Evolutionary conservation across 2,797 vertebrate genomes (phyloP), one percentile per base, ranked within the genome.

Genomic region (Chanos chanos): DNA sequence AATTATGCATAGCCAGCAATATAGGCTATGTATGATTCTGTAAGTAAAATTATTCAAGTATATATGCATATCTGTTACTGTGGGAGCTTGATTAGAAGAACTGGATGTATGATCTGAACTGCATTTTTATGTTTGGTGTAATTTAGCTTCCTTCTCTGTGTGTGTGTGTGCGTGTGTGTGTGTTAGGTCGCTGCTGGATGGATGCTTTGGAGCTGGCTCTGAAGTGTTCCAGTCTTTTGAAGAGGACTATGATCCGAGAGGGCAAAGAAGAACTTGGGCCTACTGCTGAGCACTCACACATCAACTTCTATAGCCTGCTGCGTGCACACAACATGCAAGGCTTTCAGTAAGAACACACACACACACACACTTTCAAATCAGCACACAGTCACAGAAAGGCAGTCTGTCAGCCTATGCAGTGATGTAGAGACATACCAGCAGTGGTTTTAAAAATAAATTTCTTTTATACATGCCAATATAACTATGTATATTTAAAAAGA

Each of bases 191-290:
- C 51, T 99, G 95, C 81, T 99, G 96, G 96, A 97, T 98, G 96
- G 97, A 99, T 51, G 97, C 97, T 68, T 82, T 99, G 74, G 97
- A 99, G 73, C 82, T 99, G 83, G 96, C 97, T 77, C 85, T 99
- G 83, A 98, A 98, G 78, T 99, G 97, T 81, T 99, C 96, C 58
- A 86, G 95, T 80, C 89, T 99, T 44, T 87, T 98, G 64, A 99
- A 99, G 77, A 94, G 97, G 75, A 96, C 96, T 19, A 96, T 98
- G 94, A 94, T 97, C 79, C 89, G 94, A 2, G 97, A 99, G 79
- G 97, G 96, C 50, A 99, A 98, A 82, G 96, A 99, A 44, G 94
- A 95, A 2, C 82, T 92, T 72, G 73, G 89, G 68, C 88, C 86
- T 6, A 84, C 89, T 4, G 89, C 93, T 28, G 87, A 92, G 49